Base-by-base conservation (phyloP, 2,113 vertebrate genomes). In the Benitochromis conjunctus region DNA sequence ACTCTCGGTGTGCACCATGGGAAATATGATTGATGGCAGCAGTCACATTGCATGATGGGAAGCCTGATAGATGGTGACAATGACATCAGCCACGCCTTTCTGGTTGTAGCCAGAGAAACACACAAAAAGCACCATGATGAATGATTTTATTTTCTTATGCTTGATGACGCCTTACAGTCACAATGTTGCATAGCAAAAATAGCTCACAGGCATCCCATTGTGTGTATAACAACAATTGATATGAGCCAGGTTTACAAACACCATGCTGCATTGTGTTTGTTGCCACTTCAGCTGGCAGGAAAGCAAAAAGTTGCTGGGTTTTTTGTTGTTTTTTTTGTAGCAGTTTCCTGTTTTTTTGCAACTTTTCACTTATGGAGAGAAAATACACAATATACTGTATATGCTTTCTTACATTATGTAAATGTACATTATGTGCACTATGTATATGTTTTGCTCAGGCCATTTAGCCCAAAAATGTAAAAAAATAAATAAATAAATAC, bases 1-100 rank as follows among this genome's bases (percentile, higher is more conserved):
- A 57, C 76, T 84, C 36, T 88, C 55, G 11, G 48, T 57, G 55
- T 69, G 64, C 80, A 85, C 71, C 19, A 26, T 76, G 83, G 89
- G 74, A 85, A 48, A 79, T 55, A 74, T 89, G 86, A 93, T 88
- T 41, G 86, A 95, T 92, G 86, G 81, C 55, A 62, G 89, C 85
- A 18, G 81, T 87, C 84, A 76, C 71, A 77, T 51, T 83, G 84
- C 64, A 87, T 91, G 83, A 91, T 54, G 84, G 85, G 79, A 92
- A 76, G 86, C 55, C 66, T 92, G 91, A 94, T 90, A 13, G 91
- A 95, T 94, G 90, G 74, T 55, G 56, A 66, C 71, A 84, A 60
- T 89, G 90, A 91, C 89, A 83, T 13, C 57, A 6, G 87, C 84
- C 89, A 92, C 80, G 9, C 91, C 88, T 81, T 87, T 89, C 87